Evolutionary conservation across 2,113 vertebrate species (phyloP).

Genomic region (Sclerurus mexicanus): DNA sequence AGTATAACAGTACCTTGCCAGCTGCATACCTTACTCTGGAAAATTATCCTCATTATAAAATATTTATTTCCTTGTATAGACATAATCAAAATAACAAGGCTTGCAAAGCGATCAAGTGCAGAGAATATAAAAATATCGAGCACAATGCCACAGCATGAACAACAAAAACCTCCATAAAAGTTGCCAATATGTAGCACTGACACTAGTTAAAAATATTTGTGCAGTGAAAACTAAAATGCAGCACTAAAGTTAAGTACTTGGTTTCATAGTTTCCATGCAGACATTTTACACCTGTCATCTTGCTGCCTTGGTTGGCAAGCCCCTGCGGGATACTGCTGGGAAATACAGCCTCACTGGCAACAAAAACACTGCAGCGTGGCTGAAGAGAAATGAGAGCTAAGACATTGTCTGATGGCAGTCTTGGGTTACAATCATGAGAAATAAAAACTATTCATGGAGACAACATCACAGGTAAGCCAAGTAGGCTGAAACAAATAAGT

Average conservation of each 20-base stretch:
- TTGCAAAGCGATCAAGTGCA: background rate
- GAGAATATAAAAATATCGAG: background rate
- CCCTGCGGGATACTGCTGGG: conserved; percentile 38
- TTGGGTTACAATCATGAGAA: conserved; percentile 80
- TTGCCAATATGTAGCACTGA: background rate
- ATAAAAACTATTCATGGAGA: conserved; percentile 76
- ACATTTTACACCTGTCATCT: conserved; percentile 38
- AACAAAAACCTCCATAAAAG: background rate
- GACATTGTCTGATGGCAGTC: conserved; percentile 79
- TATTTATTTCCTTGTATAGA: conserved; percentile 37
- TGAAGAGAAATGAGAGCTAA: conserved; percentile 67
- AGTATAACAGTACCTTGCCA: background rate
- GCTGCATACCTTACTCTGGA: conserved; percentile 30
- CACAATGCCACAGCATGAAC: background rate
- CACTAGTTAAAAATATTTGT: background rate
- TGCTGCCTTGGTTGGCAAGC: background rate
- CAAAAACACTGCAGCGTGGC: conserved; percentile 33
- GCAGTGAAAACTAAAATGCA: background rate
- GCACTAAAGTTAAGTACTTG: background rate
- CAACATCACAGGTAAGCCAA: conserved; percentile 67
- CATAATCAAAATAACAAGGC: background rate
- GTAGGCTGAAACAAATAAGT: conserved; percentile 33
- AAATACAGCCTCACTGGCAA: conserved; percentile 61
- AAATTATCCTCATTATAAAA: conserved; percentile 47
- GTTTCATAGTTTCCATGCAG: conserved; percentile 51